Conservation (phyloP, 2,797 vertebrate genomes). For the Stomatorhinus walkeri region DNA sequence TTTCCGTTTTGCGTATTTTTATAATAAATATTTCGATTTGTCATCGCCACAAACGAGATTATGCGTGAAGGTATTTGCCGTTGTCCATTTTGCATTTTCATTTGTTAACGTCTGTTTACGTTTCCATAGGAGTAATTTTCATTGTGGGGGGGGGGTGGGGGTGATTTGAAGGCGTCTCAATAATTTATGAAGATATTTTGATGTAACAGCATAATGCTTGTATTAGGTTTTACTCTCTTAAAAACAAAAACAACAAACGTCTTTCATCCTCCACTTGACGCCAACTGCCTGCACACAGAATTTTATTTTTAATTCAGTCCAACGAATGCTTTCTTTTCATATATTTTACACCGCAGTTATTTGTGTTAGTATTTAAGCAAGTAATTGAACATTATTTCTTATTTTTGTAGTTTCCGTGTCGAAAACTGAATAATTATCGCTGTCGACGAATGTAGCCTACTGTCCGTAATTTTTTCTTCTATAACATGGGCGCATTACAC, state of each 20-base stretch:
- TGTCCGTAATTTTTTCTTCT: neutral
- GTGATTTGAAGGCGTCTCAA: neutral
- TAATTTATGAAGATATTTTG: neutral
- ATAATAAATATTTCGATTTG: neutral
- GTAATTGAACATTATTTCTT: neutral
- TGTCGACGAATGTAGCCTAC: neutral
- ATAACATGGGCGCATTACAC: neutral
- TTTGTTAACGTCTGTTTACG: neutral
- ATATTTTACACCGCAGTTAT: neutral
- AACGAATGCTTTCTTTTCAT: neutral
- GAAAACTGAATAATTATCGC: neutral
- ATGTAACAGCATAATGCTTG: neutral
- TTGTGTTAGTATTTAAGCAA: conserved; percentile 3
- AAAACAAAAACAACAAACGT: neutral
- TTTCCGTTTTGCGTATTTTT: neutral
- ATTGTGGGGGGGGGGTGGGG: neutral
- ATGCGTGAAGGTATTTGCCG: neutral
- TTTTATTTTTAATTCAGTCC: neutral
- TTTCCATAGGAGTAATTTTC: neutral
- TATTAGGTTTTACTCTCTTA: neutral
- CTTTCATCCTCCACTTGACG: neutral
- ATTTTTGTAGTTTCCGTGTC: neutral
- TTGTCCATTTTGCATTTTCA: neutral
- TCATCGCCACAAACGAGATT: neutral
- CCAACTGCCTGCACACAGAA: neutral